A percentile compares a stretch with the other conserved stretches of the same genome.
Conservation (phyloP, 2,797 vertebrate genomes). For the Anas georgica region DNA sequence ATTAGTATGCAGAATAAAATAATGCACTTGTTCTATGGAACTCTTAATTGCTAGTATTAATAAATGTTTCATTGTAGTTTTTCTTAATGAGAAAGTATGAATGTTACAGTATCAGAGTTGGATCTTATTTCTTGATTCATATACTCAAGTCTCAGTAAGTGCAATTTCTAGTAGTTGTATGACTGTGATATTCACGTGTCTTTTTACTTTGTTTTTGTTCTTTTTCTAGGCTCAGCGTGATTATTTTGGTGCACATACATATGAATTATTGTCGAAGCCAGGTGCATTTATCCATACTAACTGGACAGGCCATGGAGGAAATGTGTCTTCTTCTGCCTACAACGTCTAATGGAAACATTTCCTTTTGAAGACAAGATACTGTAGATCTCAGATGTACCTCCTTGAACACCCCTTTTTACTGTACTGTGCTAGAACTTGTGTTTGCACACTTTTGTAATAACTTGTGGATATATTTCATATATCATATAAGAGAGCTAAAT, state of each 20-base stretch:
- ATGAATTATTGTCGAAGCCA: conserved; percentile 88
- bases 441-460: conserved; percentile 62
- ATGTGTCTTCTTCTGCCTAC: conserved; percentile 92
- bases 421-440: conserved; percentile 30
- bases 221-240: conserved; percentile 91
- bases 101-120: background rate
- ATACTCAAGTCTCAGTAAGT: background rate
- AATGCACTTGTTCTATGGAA: no score
- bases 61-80: background rate
- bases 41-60: background rate
- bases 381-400: conserved; percentile 5
- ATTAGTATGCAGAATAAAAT: background rate
- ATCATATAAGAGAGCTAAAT: conserved; percentile 16
- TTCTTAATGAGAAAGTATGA: background rate
- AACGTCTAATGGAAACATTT: conserved; percentile 80
- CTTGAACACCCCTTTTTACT: conserved; percentile 4
- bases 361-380: background rate
- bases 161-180: background rate
- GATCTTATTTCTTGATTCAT: background rate
- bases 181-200: background rate
- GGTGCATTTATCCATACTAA: conserved; percentile 92
- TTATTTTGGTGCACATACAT: conserved; percentile 97
- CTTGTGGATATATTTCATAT: conserved; percentile 42
- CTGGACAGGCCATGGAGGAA: conserved; percentile 95
- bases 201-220: background rate